Evolutionary conservation across 2,113 vertebrate species (phyloP), one percentile per base, ranked within the genome.

Genomic region (Myotis lucifugus): DNA sequence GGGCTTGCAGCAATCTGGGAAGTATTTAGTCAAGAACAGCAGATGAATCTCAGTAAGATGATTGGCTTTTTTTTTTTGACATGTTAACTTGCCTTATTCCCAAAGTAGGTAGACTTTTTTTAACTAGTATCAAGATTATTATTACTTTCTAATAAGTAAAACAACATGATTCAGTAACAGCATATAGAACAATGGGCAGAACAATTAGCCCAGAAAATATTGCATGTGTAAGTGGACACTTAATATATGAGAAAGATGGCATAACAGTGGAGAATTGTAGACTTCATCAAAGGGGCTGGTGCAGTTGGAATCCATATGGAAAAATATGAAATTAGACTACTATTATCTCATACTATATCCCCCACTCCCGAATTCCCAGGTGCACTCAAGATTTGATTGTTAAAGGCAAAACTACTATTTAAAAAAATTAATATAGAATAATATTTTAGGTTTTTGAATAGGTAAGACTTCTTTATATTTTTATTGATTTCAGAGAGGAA

Each of bases 381-480:
- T 87, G 13, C 11, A 46, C 61, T 76, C 54, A 87, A 91, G 6
- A 52, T 12, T 10, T 67, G n/a, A 32, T 29, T 69, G 50, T 86
- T 59, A 82, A 90, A 76, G 48, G 3, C 29, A 88, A 88, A 83
- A 37, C 3, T 83, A n/a, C 1, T 76, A 8, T 54, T 56, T 82
- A 42, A 74, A 74, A 10, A 77, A 76, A 64, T 70, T 61, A 64
- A 77, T 48, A 27, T 6, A 19, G 8, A 37, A 87, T n/a, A 87
- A 61, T 52, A n/a, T 32, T 76, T 87, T 7, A 82, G 23, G 40
- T 13, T 76, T 96, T 93, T 90, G 72, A 94, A 92, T 48, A 87
- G 12, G 10, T 37, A 72, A 93, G 6, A 82, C 34, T 72, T 70
- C n/a, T 70, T 70, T 25, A 25, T 59, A 59, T 59, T 23, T 59